Base-by-base conservation (phyloP, 2,113 vertebrate species). In the Bubo blakistoni region DNA sequence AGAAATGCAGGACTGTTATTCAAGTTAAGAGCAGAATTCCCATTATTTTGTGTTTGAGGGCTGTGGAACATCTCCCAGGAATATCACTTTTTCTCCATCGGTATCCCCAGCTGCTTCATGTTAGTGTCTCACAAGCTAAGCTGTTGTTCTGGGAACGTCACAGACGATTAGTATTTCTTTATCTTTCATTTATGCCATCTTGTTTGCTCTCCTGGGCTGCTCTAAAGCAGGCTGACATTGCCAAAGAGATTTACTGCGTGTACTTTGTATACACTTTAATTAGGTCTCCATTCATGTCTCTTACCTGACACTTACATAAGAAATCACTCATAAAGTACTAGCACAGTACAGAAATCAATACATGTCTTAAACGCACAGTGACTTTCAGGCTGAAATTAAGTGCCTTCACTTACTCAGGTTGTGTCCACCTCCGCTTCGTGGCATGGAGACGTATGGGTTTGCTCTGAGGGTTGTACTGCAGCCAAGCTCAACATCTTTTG, bases 251-350 rank as follows among this genome's bases (percentile, higher is more conserved):
- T 96, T 97, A 97, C 63, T 84, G 92, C 7, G 0, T 78, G 90
- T 76, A 22, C 95, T 96, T 96, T 88, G 90, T 93, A 76, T 88
- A 90, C 83, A 42, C 86, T 96, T 97, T 95, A 97, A 97, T 97
- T 96, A 96, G 95, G 88, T 90, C 91, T 93, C 97, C 73, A 86
- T 95, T 96, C 95, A 73, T 97, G 96, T 86, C 93, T 93, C 77
- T 92, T 81, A 87, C 86, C 90, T 95, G 95, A 94, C 94, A 85
- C 91, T 94, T 94, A 88, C 90, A 79, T 89, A 96, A 97, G 97
- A 96, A 97, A 96, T 95, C 96, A 97, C 94, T 97, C 97, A 97
- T 95, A 95, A 96, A 96, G 55, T 46, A 88, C 94, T 13, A 71
- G n/a, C 91, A 19, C 78, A 61, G 94, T 34, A 86, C 9, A 0